Conservation (phyloP, 2,113 vertebrate genomes). For the Puntigrus tetrazona region DNA sequence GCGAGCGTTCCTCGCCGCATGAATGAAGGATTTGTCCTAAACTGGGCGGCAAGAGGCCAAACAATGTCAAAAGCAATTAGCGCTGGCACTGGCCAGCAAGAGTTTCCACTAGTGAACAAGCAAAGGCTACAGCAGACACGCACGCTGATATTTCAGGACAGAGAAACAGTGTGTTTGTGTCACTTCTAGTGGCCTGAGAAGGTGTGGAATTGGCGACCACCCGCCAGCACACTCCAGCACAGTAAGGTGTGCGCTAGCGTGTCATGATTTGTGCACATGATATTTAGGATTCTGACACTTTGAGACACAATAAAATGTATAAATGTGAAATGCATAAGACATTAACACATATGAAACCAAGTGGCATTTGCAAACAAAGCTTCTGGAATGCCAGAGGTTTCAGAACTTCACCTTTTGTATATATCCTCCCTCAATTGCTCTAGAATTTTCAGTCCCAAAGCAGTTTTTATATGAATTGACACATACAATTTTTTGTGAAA, state of each 20-base stretch:
- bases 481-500: not conserved
- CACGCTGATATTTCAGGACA: slow-evolving; percentile 40
- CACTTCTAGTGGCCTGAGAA: slow-evolving; percentile 16
- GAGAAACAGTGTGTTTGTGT: slow-evolving; percentile 39
- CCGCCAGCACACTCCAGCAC: slow-evolving; percentile 38
- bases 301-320: not conserved
- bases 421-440: not conserved
- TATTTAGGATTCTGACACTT: not conserved
- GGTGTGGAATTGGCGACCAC: slow-evolving; percentile 20
- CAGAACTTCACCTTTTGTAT: too few relatives aligned
- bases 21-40: slow-evolving; percentile 97
- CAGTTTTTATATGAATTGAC: not conserved
- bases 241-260: not conserved
- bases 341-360: not conserved
- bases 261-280: not conserved
- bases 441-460: not conserved
- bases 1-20: slow-evolving; percentile 85
- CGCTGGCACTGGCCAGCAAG: slow-evolving; percentile 70
- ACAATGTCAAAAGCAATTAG: slow-evolving; percentile 93
- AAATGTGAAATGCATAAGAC: not conserved
- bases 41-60: slow-evolving; percentile 80
- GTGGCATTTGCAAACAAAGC: not conserved
- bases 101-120: slow-evolving; percentile 70
- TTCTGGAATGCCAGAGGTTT: not conserved
- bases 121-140: slow-evolving; percentile 62